Conservation (phyloP, 2,888 invertebrate species). For the Acleris cristana region DNA sequence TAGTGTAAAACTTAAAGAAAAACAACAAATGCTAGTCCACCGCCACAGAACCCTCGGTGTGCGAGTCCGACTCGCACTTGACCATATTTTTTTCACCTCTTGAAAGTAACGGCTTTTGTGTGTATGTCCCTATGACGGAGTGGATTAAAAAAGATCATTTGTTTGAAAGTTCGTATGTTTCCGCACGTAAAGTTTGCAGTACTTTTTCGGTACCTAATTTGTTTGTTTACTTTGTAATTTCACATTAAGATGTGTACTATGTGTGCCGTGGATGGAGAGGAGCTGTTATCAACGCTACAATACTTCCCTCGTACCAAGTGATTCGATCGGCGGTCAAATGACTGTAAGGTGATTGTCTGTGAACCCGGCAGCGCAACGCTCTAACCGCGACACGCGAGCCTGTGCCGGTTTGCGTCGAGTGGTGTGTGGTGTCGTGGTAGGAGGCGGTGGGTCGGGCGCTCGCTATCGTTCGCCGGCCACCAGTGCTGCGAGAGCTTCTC, state of each 20-base stretch:
- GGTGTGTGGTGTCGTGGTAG: slow-evolving; percentile 62
- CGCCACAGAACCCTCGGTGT: too few relatives aligned
- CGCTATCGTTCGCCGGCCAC: slow-evolving; percentile 79
- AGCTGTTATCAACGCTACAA: slow-evolving; percentile 68
- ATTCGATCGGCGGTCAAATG: slow-evolving; percentile 38
- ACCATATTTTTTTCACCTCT: too few relatives aligned
- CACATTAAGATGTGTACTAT: slow-evolving; percentile 46
- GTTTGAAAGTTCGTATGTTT: slow-evolving; percentile 21
- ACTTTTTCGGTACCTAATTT: slow-evolving; percentile 45
- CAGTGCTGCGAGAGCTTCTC: slow-evolving; percentile 77
- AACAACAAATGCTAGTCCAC: too few relatives aligned
- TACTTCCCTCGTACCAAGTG: slow-evolving; percentile 54
- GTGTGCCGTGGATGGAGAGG: slow-evolving; percentile 46
- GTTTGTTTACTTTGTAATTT: slow-evolving; percentile 48
- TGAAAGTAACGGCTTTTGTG: too few relatives aligned
- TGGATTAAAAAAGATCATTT: too few relatives aligned
- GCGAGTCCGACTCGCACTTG: too few relatives aligned
- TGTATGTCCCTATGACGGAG: too few relatives aligned
- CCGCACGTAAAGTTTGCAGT: slow-evolving; percentile 33
- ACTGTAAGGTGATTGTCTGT: slow-evolving; percentile 34
- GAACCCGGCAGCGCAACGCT: slow-evolving; percentile 37
- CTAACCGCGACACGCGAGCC: slow-evolving; percentile 47
- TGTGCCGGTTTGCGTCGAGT: slow-evolving; percentile 48
- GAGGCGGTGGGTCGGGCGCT: slow-evolving; percentile 72
- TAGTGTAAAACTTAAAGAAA: too few relatives aligned